Conservation (phyloP, 2,888 invertebrate species). For the Acronicta alni region DNA sequence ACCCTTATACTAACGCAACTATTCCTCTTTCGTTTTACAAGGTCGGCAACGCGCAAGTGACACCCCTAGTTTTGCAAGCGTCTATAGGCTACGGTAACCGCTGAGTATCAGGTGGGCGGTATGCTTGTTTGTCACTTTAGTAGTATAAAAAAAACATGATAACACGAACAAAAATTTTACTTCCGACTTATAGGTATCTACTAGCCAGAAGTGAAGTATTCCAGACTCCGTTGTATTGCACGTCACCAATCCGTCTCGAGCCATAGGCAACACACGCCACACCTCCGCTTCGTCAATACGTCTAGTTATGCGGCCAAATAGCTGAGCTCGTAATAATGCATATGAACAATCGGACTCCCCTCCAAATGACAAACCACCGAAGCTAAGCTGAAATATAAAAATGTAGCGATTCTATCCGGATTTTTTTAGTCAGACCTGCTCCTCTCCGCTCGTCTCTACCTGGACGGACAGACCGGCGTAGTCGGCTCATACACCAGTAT, state of each 20-base stretch:
- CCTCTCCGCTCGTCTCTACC: slow-evolving; percentile 40
- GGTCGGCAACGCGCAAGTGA: too few species aligned
- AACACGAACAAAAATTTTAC: too few species aligned
- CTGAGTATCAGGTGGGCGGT: too few species aligned
- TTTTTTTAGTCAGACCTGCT: slow-evolving; percentile 51
- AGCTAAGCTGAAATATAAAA: slow-evolving; percentile 45
- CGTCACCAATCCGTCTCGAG: slow-evolving; percentile 21
- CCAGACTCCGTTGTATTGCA: slow-evolving; percentile 13
- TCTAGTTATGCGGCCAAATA: slow-evolving; percentile 28
- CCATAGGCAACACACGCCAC: slow-evolving; percentile 16
- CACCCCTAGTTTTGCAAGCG: too few species aligned
- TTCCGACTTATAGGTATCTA: too few species aligned
- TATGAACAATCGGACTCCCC: slow-evolving; percentile 42
- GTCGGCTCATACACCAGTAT: slow-evolving; percentile 33
- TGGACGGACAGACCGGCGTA: slow-evolving; percentile 42
- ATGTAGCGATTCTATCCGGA: slow-evolving; percentile 38
- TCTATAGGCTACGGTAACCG: too few species aligned
- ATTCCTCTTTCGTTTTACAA: too few species aligned
- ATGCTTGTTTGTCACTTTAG: too few species aligned
- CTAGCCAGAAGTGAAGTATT: background rate
- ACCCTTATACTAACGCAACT: too few species aligned
- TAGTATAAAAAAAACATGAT: too few species aligned
- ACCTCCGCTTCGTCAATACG: slow-evolving; percentile 23
- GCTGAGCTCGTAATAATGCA: slow-evolving; percentile 41
- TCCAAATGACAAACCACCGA: slow-evolving; percentile 33